A percentile compares a stretch with the other conserved stretches of the same genome.
Evolutionary conservation across 2,113 vertebrate genomes (phyloP).

Genomic region (Petrocephalus microphthalmus): DNA sequence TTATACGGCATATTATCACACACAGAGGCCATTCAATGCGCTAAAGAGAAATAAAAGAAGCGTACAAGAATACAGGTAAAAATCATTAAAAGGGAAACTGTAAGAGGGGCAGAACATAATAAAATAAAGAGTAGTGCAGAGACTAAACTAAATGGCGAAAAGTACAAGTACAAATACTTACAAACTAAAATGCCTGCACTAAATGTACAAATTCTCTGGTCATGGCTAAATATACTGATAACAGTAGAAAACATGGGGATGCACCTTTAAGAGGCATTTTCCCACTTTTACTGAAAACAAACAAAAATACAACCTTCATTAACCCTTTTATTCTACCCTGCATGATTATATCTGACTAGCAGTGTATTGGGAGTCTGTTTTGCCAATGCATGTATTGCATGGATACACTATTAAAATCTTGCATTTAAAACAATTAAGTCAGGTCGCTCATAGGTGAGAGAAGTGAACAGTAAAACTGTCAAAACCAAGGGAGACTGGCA

Average conservation of each 20-base stretch:
- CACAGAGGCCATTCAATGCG: background rate
- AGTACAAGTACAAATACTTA: background rate
- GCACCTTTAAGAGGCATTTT: background rate
- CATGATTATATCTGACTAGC: background rate
- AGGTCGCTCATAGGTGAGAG: background rate
- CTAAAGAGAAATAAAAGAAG: background rate
- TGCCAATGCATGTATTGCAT: background rate
- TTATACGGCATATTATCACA: background rate
- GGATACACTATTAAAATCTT: background rate
- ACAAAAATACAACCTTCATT: background rate
- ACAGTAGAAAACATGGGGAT: background rate
- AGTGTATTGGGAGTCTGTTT: background rate
- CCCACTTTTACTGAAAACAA: background rate
- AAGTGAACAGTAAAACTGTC: background rate
- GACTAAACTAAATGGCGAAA: background rate
- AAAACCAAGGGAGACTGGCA: background rate
- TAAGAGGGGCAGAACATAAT: background rate
- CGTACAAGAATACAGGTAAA: background rate
- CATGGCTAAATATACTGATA: background rate
- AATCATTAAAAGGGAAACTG: background rate
- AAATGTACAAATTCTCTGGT: background rate
- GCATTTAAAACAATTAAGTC: background rate
- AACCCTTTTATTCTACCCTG: background rate
- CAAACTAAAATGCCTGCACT: background rate
- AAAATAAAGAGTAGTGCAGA: background rate